Conservation (phyloP, 37 sponge, comb jelly and placozoan species). For the Hexactinellida sp. region DNA sequence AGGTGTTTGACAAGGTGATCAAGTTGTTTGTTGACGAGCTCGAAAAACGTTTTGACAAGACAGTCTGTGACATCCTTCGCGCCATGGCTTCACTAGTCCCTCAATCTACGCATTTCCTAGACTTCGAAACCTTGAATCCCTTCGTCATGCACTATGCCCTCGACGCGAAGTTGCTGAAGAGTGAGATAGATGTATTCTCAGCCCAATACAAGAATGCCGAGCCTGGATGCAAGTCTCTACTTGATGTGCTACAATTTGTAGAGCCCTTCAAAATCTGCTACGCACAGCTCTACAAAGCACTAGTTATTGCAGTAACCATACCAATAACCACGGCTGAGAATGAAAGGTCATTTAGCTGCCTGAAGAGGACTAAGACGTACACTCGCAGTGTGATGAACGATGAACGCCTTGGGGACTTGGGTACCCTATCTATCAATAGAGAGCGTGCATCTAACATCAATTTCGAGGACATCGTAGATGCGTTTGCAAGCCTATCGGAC, state of each 20-base stretch:
- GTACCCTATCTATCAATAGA: too few relatives aligned
- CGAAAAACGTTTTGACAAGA: background rate
- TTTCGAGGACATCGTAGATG: background rate
- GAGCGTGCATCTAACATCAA: background rate
- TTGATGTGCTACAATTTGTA: background rate
- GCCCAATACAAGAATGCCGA: background rate
- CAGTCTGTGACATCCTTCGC: background rate
- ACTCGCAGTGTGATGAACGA: background rate
- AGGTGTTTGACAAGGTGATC: background rate
- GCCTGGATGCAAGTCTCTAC: background rate
- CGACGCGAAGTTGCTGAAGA: background rate
- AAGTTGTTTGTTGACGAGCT: background rate
- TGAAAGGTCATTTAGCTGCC: too few relatives aligned
- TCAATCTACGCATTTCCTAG: background rate
- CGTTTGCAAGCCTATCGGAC: too few relatives aligned
- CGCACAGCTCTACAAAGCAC: background rate
- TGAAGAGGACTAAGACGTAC: too few relatives aligned
- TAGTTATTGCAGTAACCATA: background rate
- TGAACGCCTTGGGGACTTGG: background rate
- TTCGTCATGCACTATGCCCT: background rate
- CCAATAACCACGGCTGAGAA: background rate
- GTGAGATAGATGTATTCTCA: background rate
- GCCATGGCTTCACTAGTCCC: background rate
- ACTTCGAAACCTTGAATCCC: background rate
- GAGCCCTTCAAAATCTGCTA: background rate